These are phyloP conservation scores for Drosophila parabipectinata DNA, from an alignment of 1,140 invertebrate species.

Conservation along the genomic window DNA sequence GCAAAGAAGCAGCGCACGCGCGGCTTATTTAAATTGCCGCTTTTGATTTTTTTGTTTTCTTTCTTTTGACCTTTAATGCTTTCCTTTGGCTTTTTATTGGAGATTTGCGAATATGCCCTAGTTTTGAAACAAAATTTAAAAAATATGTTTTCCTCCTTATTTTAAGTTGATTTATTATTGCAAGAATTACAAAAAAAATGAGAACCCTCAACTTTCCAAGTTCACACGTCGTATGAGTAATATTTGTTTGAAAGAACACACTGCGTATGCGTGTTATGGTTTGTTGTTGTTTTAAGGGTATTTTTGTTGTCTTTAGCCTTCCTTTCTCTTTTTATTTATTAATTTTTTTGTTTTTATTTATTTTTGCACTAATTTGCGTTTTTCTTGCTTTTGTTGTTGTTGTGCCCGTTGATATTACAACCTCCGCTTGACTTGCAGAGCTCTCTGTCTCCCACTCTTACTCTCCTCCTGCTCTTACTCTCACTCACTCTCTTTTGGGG, in stretches of 20 bases:
- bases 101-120: neutral
- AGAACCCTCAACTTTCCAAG: neutral
- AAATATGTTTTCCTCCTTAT: too few species aligned
- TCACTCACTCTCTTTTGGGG: neutral
- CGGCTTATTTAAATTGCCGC: slow-evolving; percentile 66
- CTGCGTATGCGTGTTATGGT: neutral
- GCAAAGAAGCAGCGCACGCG: slow-evolving; percentile 43
- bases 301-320: slow-evolving; percentile 2
- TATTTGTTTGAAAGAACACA: neutral
- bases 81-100: slow-evolving; percentile 19
- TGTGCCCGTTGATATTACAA: slow-evolving; percentile 41
- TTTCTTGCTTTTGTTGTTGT: slow-evolving; percentile 52
- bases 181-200: neutral
- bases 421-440: slow-evolving; percentile 12
- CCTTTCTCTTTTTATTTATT: slow-evolving; percentile 42
- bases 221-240: slow-evolving; percentile 2
- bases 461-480: slow-evolving; percentile 11
- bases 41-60: slow-evolving; percentile 68
- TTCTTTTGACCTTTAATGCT: slow-evolving; percentile 22
- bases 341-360: slow-evolving; percentile 15
- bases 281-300: slow-evolving; percentile 11
- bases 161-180: too few species aligned
- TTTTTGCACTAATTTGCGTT: slow-evolving; percentile 70
- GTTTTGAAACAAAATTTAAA: neutral
- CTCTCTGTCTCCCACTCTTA: slow-evolving; percentile 11